Percentiles rank a stretch among this genome's conserved stretches.
Evolutionary conservation across 2,113 vertebrate species (phyloP).

Genomic region (Leiothrix lutea): DNA sequence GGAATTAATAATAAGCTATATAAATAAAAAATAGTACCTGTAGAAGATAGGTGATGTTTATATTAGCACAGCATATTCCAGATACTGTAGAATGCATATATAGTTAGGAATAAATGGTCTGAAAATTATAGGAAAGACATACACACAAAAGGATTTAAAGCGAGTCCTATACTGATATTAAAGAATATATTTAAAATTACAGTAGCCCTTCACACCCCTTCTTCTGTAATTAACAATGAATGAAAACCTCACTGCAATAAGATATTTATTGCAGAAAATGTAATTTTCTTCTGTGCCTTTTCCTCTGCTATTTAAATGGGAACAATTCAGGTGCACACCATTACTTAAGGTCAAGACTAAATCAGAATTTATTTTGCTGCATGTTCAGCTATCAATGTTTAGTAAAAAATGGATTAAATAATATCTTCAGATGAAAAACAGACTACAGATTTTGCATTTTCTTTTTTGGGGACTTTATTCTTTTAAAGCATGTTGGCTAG

Average conservation of each 20-base stretch:
- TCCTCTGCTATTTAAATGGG: background rate
- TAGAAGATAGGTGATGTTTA: background rate
- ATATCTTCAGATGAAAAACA: constrained; percentile 5
- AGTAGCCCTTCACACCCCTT: background rate
- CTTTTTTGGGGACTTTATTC: background rate
- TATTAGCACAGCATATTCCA: background rate
- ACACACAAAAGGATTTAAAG: background rate
- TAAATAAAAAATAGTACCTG: background rate
- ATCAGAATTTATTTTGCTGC: constrained; percentile 18
- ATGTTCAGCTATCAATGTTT: background rate
- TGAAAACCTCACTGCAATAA: background rate
- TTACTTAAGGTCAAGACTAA: constrained; percentile 16
- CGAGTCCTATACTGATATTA: background rate
- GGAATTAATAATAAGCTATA: background rate
- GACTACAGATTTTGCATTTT: background rate
- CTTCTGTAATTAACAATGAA: constrained; percentile 42
- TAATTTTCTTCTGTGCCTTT: constrained; percentile 8
- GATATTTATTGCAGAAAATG: constrained; percentile 5
- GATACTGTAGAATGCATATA: background rate
- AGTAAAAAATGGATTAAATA: constrained; percentile 8
- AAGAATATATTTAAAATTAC: background rate
- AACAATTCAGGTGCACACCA: background rate
- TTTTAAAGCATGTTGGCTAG: constrained; percentile 17
- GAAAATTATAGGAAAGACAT: background rate
- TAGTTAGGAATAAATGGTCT: background rate